Percentiles rank a stretch among this genome's conserved stretches.
These are phyloP conservation scores for Chrysoperla carnea DNA, from an alignment of 1,140 invertebrate species.

Conservation along the genomic window DNA sequence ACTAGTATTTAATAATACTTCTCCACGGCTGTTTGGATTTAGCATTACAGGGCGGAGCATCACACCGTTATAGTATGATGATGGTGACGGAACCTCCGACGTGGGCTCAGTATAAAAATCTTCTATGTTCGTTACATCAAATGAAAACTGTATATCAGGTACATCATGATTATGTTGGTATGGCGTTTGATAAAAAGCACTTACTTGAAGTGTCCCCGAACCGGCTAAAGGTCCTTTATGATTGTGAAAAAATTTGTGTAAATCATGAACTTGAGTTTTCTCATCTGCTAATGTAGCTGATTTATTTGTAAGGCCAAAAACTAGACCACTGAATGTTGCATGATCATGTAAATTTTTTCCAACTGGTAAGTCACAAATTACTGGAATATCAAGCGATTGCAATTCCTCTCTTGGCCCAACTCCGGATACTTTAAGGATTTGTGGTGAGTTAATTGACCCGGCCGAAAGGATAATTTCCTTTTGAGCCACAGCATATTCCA, in stretches of 20 bases:
- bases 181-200: constrained; percentile 32
- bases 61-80: constrained; percentile 29
- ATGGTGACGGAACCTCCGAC: constrained; percentile 25
- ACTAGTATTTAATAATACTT: constrained; percentile 30
- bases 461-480: constrained; percentile 59
- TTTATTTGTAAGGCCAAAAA: constrained; percentile 31
- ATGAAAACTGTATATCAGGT: constrained; percentile 46
- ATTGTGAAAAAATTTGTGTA: constrained; percentile 26
- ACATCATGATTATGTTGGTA: constrained; percentile 16
- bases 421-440: constrained; percentile 57
- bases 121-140: constrained; percentile 30
- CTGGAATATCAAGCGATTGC: constrained; percentile 26
- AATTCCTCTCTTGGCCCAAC: constrained; percentile 45
- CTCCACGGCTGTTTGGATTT: constrained; percentile 36
- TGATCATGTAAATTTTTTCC: constrained; percentile 73
- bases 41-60: constrained; percentile 24
- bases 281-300: constrained; percentile 28
- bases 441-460: constrained; percentile 50
- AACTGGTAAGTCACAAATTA: constrained; percentile 40
- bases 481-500: constrained; percentile 25
- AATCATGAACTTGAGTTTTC: constrained; percentile 29
- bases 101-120: constrained; percentile 26
- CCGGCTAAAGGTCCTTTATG: constrained; percentile 27
- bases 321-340: constrained; percentile 32
- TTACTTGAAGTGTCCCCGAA: constrained; percentile 26